Percentiles rank a stretch among this genome's conserved stretches.
These are phyloP conservation scores for Ypsolopha scabrella DNA, from an alignment of 2,888 invertebrate species.

Conservation along the genomic window DNA sequence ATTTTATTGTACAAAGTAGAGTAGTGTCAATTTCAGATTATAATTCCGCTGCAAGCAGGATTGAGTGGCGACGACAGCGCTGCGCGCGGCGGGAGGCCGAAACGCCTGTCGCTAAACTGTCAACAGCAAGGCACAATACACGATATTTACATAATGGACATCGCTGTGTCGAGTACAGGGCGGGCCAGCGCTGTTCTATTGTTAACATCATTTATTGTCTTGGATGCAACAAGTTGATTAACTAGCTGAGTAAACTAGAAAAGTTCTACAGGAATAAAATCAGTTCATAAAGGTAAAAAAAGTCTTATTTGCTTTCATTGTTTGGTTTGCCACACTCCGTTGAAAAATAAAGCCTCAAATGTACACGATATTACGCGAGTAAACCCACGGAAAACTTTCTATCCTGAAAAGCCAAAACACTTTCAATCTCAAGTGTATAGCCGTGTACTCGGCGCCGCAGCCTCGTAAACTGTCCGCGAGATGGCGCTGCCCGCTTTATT, in stretches of 20 bases:
- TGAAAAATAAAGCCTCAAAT: too few species aligned
- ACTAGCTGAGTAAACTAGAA: too few species aligned
- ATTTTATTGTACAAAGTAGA: conserved; percentile 1
- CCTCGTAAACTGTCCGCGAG: conserved; percentile 50
- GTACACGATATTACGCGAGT: too few species aligned
- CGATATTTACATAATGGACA: conserved; percentile 34
- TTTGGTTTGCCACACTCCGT: too few species aligned
- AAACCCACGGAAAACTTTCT: too few species aligned
- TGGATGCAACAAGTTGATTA: neutral
- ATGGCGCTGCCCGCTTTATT: conserved; percentile 57
- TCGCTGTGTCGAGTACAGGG: neutral
- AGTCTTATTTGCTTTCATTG: too few species aligned
- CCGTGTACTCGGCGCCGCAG: conserved; percentile 24
- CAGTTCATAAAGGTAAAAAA: too few species aligned
- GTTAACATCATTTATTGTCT: neutral
- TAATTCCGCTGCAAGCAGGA: neutral
- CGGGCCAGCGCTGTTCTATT: neutral
- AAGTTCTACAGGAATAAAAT: too few species aligned
- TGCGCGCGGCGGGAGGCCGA: conserved; percentile 38
- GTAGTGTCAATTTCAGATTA: conserved; percentile 4
- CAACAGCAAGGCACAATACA: conserved; percentile 41
- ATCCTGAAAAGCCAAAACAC: too few species aligned
- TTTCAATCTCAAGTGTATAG: too few species aligned
- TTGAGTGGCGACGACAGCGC: conserved; percentile 53
- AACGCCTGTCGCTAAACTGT: conserved; percentile 45